Evolutionary conservation across 1,140 invertebrate genomes (phyloP).

Genomic region (Drosophila repletoides): DNA sequence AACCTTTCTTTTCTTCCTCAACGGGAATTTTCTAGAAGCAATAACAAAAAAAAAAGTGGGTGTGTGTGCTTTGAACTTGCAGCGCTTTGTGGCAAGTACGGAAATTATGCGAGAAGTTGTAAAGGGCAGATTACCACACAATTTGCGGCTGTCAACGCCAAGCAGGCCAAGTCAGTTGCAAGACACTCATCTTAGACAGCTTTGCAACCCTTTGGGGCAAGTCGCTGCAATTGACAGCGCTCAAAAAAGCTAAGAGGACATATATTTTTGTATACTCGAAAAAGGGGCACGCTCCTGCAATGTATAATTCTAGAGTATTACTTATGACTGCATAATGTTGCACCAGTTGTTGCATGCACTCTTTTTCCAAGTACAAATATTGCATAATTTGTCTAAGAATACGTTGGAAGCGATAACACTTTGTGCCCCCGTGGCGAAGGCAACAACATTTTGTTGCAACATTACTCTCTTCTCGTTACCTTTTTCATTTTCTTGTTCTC

Average conservation of each 20-base stretch:
- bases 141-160: not conserved
- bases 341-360: not conserved
- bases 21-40: too few species aligned
- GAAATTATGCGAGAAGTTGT: too few species aligned
- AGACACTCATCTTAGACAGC: too few species aligned
- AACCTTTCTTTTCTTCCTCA: too few species aligned
- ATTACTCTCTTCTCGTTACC: too few species aligned
- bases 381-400: conserved; percentile 34
- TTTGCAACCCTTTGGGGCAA: too few species aligned
- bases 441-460: too few species aligned
- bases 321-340: conserved; percentile 25
- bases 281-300: not conserved
- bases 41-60: too few species aligned
- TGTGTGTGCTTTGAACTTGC: conserved; percentile 23
- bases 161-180: too few species aligned
- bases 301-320: not conserved
- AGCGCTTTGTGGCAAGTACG: conserved; percentile 11
- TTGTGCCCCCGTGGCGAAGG: not conserved
- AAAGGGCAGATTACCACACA: not conserved
- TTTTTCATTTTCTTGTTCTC: not conserved
- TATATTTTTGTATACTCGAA: not conserved
- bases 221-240: conserved; percentile 36
- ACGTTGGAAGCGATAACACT: too few species aligned
- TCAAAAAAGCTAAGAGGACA: not conserved
- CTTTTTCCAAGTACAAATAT: not conserved